These are phyloP conservation scores for Agrotis exclamationis DNA, from an alignment of 2,888 invertebrate species.

Conservation along the genomic window DNA sequence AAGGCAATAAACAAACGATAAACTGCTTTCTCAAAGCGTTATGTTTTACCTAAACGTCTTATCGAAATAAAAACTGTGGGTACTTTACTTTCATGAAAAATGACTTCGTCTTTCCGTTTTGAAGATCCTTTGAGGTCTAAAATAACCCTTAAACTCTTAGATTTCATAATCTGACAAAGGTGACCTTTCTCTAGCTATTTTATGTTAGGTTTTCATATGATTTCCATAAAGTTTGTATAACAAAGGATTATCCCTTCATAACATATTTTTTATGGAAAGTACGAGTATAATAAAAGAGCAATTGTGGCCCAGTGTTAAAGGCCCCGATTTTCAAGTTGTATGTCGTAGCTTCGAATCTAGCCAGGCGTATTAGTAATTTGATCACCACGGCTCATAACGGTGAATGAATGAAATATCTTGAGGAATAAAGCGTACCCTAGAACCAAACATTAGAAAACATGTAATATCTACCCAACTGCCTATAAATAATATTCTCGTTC, in stretches of 20 bases:
- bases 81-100: constrained; percentile 28
- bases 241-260: background rate
- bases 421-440: too few relatives aligned
- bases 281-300: too few relatives aligned
- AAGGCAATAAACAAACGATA: constrained; percentile 60
- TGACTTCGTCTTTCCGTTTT: constrained; percentile 9
- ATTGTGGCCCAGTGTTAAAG: too few relatives aligned
- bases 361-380: too few relatives aligned
- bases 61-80: constrained; percentile 38
- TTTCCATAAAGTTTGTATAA: background rate
- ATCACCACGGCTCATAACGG: too few relatives aligned
- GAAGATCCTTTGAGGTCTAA: background rate
- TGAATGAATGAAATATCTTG: too few relatives aligned
- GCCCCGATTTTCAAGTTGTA: too few relatives aligned
- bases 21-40: constrained; percentile 52
- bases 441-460: too few relatives aligned
- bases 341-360: too few relatives aligned
- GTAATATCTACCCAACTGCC: too few relatives aligned
- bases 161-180: background rate
- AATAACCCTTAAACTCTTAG: background rate
- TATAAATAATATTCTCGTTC: too few relatives aligned
- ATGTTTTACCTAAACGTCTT: constrained; percentile 28
- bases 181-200: background rate
- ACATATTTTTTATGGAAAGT: background rate
- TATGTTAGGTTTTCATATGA: background rate